Evolutionary conservation across 2,113 vertebrate species (phyloP), one percentile per base, ranked within the genome.

Genomic region (Melanostigma gelatinosum): DNA sequence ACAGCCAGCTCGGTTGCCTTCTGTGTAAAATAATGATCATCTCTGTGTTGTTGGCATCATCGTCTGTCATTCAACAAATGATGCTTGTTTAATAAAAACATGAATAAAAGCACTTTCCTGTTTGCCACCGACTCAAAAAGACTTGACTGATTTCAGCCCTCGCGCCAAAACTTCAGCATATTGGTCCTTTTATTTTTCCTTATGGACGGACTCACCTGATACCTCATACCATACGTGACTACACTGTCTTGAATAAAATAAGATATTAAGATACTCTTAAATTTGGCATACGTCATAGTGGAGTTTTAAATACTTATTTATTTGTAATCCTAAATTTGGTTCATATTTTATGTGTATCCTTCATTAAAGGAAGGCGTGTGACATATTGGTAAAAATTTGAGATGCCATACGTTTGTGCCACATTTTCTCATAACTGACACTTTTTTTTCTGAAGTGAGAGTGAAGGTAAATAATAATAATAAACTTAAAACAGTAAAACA

Each of bases 11-110:
- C 54, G 67, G 40, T 38, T 64, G 70, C 71, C 79, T 84, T 75
- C 62, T 75, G 73, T 88, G 80, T 86, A 62, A 82, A 71, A 40
- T 1, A 34, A 60, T 20, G 22, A 29, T 42, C 72, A 63, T 85
- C 80, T 90, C 18, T 92, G 57, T 89, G 84, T 88, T 82, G 29
- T 83, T 81, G 62, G 60, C 80, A 83, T 83, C 80, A 44, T 48
- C 63, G 81, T 88, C 80, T 89, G 79, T 83, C 84, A 80, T 62
- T 79, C 79, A 90, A 86, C 90, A 90, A 91, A 86, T 42, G 57
- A 89, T 91, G 92, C 88, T 93, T 94, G 91, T 94, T 95, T 93
- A 85, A 93, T 90, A 92, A 89, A 93, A 88, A 48, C 68, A 79
- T 85, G 24, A 84, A 87, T 79, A 79, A 78, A 91, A 80, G 8